Base-by-base conservation (phyloP, 2,888 invertebrate genomes). In the Drosophila tanythrix region DNA sequence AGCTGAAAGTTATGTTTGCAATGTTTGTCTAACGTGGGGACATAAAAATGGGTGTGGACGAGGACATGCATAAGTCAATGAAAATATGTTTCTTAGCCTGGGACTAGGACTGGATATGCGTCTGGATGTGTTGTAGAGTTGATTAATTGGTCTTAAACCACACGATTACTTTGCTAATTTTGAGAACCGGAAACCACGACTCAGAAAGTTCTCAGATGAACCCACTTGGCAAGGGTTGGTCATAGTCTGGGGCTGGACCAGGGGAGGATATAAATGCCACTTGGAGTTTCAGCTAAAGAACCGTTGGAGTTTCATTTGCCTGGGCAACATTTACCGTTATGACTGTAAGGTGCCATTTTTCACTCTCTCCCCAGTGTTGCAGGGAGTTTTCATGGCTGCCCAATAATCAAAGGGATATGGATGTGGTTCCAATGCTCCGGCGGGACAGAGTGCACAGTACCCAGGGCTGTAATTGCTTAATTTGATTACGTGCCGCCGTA, bases 401-500 rank as follows among this genome's bases (percentile, higher is more conserved):
- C 83, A 90, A 64, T 70, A 81, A 83, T 89, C 69, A 83, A 71
- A 68, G 31, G 77, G 61, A 58, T 79, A 51, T 66, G 55, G 59
- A 74, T 53, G 56, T 27, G 62, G 76, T 60, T 33, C 62, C 29
- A 38, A 46, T 25, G 33, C 15, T 52, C 33, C 18, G 27, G 18
- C 33, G 53, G 57, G 21, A 33, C 51, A 21, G 35, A 53, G 43
- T 46, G 13, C 13, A 46, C 3, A 8, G 46, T 46, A 25, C 7
- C 46, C 68, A 73, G 73, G 71, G 76, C 82, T 74, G 89, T 91
- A 91, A 91, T 91, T 91, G 92, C 91, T 91, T 92, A 91, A 91
- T 91, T 91, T 91, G 91, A 91, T 91, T 91, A 91, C 89, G 91
- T 91, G 91, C 90, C 86, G 87, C 83, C 88, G 86, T 89, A 91